Conservation (phyloP, 2,113 vertebrate genomes). For the Stegastes partitus region DNA sequence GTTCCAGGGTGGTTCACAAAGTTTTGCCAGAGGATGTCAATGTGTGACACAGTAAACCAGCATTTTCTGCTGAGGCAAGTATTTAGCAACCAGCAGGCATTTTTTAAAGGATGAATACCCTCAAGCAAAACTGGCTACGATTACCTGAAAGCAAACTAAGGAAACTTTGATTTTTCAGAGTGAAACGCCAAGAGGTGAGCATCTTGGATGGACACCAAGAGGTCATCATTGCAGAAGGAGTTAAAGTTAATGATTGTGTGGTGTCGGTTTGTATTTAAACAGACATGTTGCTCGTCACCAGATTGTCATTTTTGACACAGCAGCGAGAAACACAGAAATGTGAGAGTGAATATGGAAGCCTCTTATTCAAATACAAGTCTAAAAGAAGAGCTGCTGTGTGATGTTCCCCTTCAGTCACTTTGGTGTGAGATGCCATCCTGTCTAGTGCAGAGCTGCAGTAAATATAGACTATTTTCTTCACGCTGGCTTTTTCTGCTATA, state of each 20-base stretch:
- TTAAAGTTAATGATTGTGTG: slow-evolving; percentile 8
- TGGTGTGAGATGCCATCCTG: slow-evolving; percentile 68
- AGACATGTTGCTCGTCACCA: slow-evolving; percentile 39
- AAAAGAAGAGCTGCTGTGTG: slow-evolving; percentile 27
- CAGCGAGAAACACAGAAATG: slow-evolving; percentile 32
- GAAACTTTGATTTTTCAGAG: slow-evolving; percentile 2
- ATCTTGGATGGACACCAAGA: neutral
- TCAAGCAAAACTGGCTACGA: slow-evolving; percentile 13
- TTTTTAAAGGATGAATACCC: slow-evolving; percentile 42
- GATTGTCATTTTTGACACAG: slow-evolving; percentile 54
- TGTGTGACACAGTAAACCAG: slow-evolving; percentile 72
- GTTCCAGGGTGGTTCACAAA: slow-evolving; percentile 63
- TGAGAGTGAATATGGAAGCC: slow-evolving; percentile 9
- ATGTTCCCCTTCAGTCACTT: slow-evolving; percentile 50
- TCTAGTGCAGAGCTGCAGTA: slow-evolving; percentile 8
- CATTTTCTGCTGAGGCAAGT: slow-evolving; percentile 69
- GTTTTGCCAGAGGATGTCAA: slow-evolving; percentile 75
- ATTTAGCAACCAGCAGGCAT: slow-evolving; percentile 49
- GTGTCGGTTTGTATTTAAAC: slow-evolving; percentile 6
- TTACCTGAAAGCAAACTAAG: slow-evolving; percentile 17
- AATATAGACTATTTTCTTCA: slow-evolving; percentile 38
- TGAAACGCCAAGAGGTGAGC: slow-evolving; percentile 1
- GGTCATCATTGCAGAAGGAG: neutral
- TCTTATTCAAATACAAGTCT: slow-evolving; percentile 58
- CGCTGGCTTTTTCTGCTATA: slow-evolving; percentile 15